Base-by-base conservation (phyloP, 1,140 invertebrate genomes). In the Trichonephila clavipes region DNA sequence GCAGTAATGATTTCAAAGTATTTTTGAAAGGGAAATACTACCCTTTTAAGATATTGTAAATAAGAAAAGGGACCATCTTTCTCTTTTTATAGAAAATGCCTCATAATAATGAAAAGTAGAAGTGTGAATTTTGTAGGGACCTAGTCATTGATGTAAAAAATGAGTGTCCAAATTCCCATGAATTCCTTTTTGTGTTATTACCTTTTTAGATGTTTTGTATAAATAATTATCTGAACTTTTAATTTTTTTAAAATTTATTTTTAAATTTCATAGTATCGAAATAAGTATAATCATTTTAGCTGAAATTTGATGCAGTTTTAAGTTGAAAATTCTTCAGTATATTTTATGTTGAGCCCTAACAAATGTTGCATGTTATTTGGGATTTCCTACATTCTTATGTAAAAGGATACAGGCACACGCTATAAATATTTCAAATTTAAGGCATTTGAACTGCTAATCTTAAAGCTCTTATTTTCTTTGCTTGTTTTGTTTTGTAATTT, bases 31-130 rank as follows among this genome's bases (percentile, higher is more conserved):
- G 19, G 0, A 18, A 40, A 77, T 40, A 34, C 72, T 40, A 77
- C 72, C 34, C 28, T 12, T 34, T 16, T 34, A 40, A 77, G 34
- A 18, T 77, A 34, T 34, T 77, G 72, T 77, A 77, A 77, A 77
- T 77, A 77, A 34, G 28, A 77, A 77, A 77, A 77, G 72, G 72
- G 72, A 77, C 72, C 72, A 77, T 77, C 51, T 51, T 8, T 51
- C 44, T 34, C 24, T 77, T 40, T 77, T 40, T 77, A 18, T 77
- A 77, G 72, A 77, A 77, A 77, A 0, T 77, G 28, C 14, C 10
- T 28, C 28, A 34, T 77, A 77, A 6, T 18, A 18, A 34, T 6
- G 34, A 40, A 16, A 34, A 40, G 14, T 34, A 28, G 18, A 40
- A 77, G 28, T 34, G 72, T 40, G 34, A 40, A 34, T 34, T 28